Evolutionary conservation across 1,140 invertebrate genomes (phyloP), one percentile per base, ranked within the genome.

Genomic region (Leptinotarsa undecemlineata): DNA sequence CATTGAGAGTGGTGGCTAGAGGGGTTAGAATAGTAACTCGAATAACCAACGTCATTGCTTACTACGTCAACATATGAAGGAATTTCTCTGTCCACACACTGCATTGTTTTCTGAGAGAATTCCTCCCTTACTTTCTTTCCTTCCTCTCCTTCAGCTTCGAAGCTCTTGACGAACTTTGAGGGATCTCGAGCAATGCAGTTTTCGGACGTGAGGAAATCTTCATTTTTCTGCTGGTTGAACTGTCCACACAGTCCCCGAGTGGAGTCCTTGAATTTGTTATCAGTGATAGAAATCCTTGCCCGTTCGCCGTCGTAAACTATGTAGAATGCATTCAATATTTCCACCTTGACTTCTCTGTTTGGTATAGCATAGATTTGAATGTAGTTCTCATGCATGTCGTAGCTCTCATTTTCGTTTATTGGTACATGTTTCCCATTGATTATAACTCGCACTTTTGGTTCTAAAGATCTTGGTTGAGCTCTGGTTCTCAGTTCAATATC

Each of bases 231-330:
- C 4, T 87, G 86, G 77, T 87, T 88, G 85, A 88, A 90, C 48
- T 86, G 87, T 17, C 92, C 92, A 80, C 91, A 93, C 26, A 93
- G 86, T 76, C 92, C 92, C 48, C 87, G 86, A 26, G 89, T 83
- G 13, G 83, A 80, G 72, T 87, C 85, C 8, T 87, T 84, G 80
- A 90, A 88, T 51, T 85, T 77, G 6, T 84, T 80, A 17, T 80
- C 80, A 47, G 81, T 75, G 5, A 85, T 78, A 8, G 86, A 78
- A 1, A 91, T 66, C 33, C 86, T 86, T 19, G 88, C 79, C 69
- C 87, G 86, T 63, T 85, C 67, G 33, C 90, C 89, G 77, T 91
- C 88, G 79, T 86, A 90, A 75, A 88, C 81, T 4, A 88, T 77
- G 17, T 86, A 82, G 62, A 91, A 82, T 57, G 86, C 84, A 48